Base-by-base conservation (phyloP, 1,140 invertebrate species). In the Papilio glaucus region DNA sequence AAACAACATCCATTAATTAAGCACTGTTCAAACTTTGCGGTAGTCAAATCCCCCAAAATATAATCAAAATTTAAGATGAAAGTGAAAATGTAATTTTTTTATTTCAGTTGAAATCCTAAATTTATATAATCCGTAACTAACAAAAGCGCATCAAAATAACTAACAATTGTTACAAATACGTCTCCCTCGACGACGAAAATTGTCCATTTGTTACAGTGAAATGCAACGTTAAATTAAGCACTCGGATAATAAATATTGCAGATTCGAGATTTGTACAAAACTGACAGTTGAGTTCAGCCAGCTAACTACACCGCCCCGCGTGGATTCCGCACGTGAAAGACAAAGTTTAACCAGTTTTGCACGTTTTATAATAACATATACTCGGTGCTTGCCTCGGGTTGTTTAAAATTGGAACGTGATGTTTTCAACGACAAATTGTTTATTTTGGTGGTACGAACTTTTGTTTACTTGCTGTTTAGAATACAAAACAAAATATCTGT, bases 201-300 rank as follows among this genome's bases (percentile, higher is more conserved):
- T 4, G 24, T 57, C 12, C 21, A 57, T 57, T 26, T 57, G 21
- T 26, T 57, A 21, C 21, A 57, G 21, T 53, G 45, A 53, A 53
- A 53, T 57, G 49, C 49, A 24, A 57, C 49, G 21, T 57, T 26
- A 57, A 57, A 57, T 57, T 57, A 26, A 57, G 49, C 49, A 4
- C 21, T 57, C 18, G 9, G 49, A 57, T 57, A 57, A 24, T 57
- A n/a, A 57, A 57, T 24, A 57, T 12, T 57, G 21, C 21, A 24
- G 8, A 12, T 57, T 57, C 49, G 21, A 24, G 21, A 57, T 57
- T 57, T 57, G 49, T 57, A 8, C 24, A 57, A 57, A 57, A 9
- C 49, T 57, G 49, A 24, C 49, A 57, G 49, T 26, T 26, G 21
- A 26, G 49, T 24, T 57, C 18, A 21, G 10, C 49, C 9, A 26